Base-by-base conservation (phyloP, 2,113 vertebrate species). In the Potamarius usumacintae region DNA sequence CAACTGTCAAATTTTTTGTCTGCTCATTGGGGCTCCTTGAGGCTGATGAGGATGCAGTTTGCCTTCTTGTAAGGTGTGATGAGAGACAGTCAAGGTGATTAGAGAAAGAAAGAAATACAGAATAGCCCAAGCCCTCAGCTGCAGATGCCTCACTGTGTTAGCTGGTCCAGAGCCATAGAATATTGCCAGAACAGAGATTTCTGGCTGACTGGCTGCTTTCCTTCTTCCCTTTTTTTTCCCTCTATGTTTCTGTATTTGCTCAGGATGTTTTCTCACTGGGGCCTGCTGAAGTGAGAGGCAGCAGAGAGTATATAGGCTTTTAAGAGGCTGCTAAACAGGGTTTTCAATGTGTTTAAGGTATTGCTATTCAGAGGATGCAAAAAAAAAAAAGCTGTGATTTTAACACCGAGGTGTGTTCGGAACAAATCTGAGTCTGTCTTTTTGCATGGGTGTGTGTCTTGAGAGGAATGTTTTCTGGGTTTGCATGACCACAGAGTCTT, bases 321-420 rank as follows among this genome's bases (percentile, higher is more conserved):
- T 88, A 69, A 88, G 58, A 67, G 55, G 65, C 55, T 85, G 53
- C 82, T 91, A 88, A 90, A 72, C 87, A 85, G 77, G 90, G 91
- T 91, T 89, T 89, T 60, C 55, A 65, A 57, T 34, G 11, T 90
- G 88, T 89, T 83, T 89, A 88, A 89, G 78, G 76, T 88, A 87
- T 57, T 18, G 22, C 55, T n/a, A 17, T 14, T 52, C 79, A 88
- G 85, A 84, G 88, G 79, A 90, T 69, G 27, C 86, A 86, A 82
- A 86, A 63, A 90, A 90, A 30, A 30, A 90, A 91, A 90, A 91
- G 86, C 88, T 89, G 74, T 86, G 87, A 85, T 91, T 91, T 90
- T 89, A 89, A 84, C 86, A 82, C 67, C 57, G 9, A 55, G 55
- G 27, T 83, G 80, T 86, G 72, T 88, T 82, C 57, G 48, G 71